Base-by-base conservation (phyloP, 2,888 invertebrate genomes). In the Operophtera brumata region DNA sequence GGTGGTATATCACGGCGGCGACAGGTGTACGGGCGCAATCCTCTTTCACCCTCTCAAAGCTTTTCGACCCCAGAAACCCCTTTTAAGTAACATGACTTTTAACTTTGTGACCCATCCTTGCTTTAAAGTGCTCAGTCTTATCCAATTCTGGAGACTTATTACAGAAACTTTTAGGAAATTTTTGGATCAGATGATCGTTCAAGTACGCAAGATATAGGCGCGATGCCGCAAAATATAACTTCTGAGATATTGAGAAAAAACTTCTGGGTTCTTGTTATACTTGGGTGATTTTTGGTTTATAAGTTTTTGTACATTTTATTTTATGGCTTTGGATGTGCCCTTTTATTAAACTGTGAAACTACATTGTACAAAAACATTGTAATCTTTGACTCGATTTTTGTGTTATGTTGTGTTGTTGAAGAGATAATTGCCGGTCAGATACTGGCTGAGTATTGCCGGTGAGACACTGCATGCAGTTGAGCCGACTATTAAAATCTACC, bases 1-100 rank as follows among this genome's bases (percentile, higher is more conserved):
- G 72, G 61, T 70, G 70, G 73, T 78, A 74, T 78, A 79, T 75
- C 74, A 74, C 69, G 59, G 67, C 63, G 75, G 73, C 73, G 82
- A 77, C 86, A 87, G 87, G 86, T 86, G 85, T 76, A 80, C 79
- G 73, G 65, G 76, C 73, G 77, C 82, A 83, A 85, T 83, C 83
- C 86, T 84, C 82, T 85, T 84, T 82, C 75, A 73, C 79, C 76
- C 75, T 74, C 73, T 71, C 71, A 70, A 75, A 82, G 82, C 80
- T 80, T 80, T 84, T 79, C 78, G 82, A 82, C 84, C 84, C 76
- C 78, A 75, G 76, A 75, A 84, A 84, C 83, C 86, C 85, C 86
- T 86, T 88, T 88, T 87, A 88, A 86, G 86, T 85, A 82, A 88
- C 88, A 88, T 87, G 88, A 88, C 88, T 89, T 89, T 89, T 86